These are phyloP conservation scores for Cephonodes hylas DNA, from an alignment of 2,888 invertebrate genomes.

Conservation along the genomic window DNA sequence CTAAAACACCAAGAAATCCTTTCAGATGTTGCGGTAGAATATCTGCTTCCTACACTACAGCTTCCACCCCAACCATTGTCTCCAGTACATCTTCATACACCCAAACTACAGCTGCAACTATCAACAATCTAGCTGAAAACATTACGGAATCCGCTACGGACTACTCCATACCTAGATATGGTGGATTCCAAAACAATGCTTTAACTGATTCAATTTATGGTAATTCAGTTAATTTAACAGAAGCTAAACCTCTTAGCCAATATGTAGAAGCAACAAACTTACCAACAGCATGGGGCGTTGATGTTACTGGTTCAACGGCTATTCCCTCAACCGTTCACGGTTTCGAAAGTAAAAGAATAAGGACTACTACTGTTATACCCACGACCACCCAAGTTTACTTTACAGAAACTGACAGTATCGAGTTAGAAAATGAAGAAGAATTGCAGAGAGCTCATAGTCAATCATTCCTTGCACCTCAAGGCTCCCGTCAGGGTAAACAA, in stretches of 20 bases:
- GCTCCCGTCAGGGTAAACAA: conserved; percentile 69
- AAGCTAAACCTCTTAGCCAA: conserved; percentile 72
- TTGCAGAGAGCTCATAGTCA: conserved; percentile 86
- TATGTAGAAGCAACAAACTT: conserved; percentile 69
- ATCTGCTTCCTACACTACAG: conserved; percentile 71
- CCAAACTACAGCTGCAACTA: conserved; percentile 62
- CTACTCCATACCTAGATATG: conserved; percentile 56
- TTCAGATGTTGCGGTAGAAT: conserved; percentile 71
- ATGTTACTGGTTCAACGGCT: conserved; percentile 51
- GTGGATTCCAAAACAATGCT: conserved; percentile 73
- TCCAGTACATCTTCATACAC: conserved; percentile 66
- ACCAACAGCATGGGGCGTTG: conserved; percentile 71
- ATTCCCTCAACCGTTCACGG: conserved; percentile 50
- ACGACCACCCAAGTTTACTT: conserved; percentile 61
- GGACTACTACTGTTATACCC: conserved; percentile 47
- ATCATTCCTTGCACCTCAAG: conserved; percentile 83
- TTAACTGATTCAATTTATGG: conserved; percentile 69
- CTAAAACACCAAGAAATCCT: conserved; percentile 56
- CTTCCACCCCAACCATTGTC: conserved; percentile 46
- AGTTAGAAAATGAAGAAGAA: conserved; percentile 82
- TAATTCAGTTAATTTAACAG: conserved; percentile 59
- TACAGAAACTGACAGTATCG: conserved; percentile 66
- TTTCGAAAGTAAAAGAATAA: conserved; percentile 70
- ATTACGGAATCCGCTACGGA: conserved; percentile 50
- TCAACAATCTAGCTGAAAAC: conserved; percentile 47